Base-by-base conservation (phyloP, 2,888 invertebrate genomes). In the Gandaritis pyraliata region DNA sequence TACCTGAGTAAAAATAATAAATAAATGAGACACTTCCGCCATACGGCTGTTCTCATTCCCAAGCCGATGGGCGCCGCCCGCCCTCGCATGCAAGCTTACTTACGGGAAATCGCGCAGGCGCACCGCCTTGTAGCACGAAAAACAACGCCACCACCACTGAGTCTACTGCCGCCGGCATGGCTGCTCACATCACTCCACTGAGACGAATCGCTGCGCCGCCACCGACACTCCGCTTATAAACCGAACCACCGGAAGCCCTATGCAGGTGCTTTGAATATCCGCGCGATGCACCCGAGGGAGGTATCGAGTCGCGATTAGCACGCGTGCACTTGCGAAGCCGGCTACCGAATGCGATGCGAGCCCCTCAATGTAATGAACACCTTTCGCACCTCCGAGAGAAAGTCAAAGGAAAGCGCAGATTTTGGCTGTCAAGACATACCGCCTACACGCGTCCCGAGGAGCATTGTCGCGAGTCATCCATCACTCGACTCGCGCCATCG, bases 351-450 rank as follows among this genome's bases (percentile, higher is more conserved):
- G 83, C 86, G 87, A 81, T 81, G 87, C 83, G 83, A 87, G 87
- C 88, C 88, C 89, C 88, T 87, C 85, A 80, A 83, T 81, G 82
- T 82, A 86, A 82, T 80, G 82, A 82, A 86, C 86, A 87, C 90
- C 91, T 87, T 90, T 90, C 88, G 90, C 91, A 91, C 91, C 90
- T 91, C 91, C 78, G 82, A 92, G 92, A 90, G 92, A 92, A 91
- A 92, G 92, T 90, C 82, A 84, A 85, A 91, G 91, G 92, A 91
- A 92, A 91, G 92, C 87, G 90, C 87, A 88, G 88, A 90, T 90
- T 91, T 91, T 88, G 89, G 86, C 88, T 87, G 89, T 83, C 86
- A 86, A 87, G 83, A 66, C 64, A 75, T 82, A 81, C 82, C 89
- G 89, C 92, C 91, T 85, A 90, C 91, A 82, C 85, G 83, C 84